Conservation (phyloP, 2,888 invertebrate genomes). For the Itoplectis maculator region DNA sequence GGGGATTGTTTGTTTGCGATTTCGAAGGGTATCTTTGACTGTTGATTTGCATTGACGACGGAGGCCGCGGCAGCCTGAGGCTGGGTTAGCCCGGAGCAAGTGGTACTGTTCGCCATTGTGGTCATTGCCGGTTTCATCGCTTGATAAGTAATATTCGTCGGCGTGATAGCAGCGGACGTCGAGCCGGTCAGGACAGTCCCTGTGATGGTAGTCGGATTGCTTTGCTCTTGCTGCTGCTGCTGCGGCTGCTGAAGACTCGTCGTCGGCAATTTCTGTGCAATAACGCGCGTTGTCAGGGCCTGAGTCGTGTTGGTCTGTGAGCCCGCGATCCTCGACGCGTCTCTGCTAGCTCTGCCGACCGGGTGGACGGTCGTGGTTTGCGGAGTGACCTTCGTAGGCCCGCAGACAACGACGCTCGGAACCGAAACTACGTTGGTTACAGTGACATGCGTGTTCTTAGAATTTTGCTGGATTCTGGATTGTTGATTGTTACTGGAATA, state of each 20-base stretch:
- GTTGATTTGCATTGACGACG: slow-evolving; percentile 70
- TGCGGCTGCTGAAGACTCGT: slow-evolving; percentile 65
- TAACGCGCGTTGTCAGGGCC: slow-evolving; percentile 74
- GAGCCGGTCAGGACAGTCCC: slow-evolving; percentile 27
- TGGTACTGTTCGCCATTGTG: slow-evolving; percentile 47
- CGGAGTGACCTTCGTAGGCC: slow-evolving; percentile 33
- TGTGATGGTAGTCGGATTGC: slow-evolving; percentile 5
- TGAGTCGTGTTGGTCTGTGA: slow-evolving; percentile 74
- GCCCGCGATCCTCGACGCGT: slow-evolving; percentile 70
- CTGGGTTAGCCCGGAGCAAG: slow-evolving; percentile 48
- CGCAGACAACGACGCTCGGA: slow-evolving; percentile 23
- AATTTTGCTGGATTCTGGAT: slow-evolving; percentile 20
- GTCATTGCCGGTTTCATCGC: slow-evolving; percentile 47
- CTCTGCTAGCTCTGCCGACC: slow-evolving; percentile 70
- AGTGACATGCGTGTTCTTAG: slow-evolving; percentile 15
- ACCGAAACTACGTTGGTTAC: slow-evolving; percentile 36
- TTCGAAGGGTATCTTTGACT: slow-evolving; percentile 67
- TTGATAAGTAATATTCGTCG: slow-evolving; percentile 52
- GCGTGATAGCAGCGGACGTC: slow-evolving; percentile 37
- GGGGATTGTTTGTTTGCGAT: slow-evolving; percentile 66
- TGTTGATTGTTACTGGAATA: slow-evolving; percentile 48
- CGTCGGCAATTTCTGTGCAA: slow-evolving; percentile 75
- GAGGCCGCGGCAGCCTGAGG: slow-evolving; percentile 61
- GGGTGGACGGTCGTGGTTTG: slow-evolving; percentile 73
- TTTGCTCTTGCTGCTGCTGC: slow-evolving; percentile 12